phyloP scores from a whole-genome alignment of 2,797 vertebrate genomes.

The Myotis daubentonii region DNA sequence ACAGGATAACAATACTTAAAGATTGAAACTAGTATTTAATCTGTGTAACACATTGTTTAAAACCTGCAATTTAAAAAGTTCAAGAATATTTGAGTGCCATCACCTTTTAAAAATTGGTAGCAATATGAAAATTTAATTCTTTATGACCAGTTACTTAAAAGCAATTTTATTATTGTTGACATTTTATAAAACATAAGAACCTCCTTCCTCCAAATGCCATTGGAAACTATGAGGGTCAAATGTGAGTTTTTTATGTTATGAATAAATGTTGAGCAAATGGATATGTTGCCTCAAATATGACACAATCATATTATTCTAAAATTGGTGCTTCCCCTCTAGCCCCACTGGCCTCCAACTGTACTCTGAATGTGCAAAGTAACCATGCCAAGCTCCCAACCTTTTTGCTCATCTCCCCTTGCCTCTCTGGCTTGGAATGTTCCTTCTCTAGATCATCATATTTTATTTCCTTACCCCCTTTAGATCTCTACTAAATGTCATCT shows the following conservation, averaged over 20 bases:
- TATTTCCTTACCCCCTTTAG: background rate
- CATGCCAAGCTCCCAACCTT: background rate
- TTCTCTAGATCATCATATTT: background rate
- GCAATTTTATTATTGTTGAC: background rate
- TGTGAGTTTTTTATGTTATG: background rate
- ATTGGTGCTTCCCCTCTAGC: background rate
- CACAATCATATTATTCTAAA: background rate
- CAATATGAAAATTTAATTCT: slow-evolving; percentile 31
- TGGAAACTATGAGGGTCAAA: background rate
- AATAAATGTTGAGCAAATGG: background rate
- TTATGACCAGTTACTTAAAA: slow-evolving; percentile 2
- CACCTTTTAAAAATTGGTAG: slow-evolving; percentile 43
- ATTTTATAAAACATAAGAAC: slow-evolving; percentile 42
- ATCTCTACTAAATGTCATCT: slow-evolving; percentile 2
- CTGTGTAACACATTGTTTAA: slow-evolving; percentile 42
- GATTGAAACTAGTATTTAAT: slow-evolving; percentile 56
- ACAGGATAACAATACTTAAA: slow-evolving; percentile 64
- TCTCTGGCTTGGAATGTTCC: background rate
- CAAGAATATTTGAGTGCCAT: slow-evolving; percentile 27
- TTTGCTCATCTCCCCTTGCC: background rate
- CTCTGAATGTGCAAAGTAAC: background rate
- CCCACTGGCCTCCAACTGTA: background rate
- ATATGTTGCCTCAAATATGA: background rate
- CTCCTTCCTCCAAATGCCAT: background rate
- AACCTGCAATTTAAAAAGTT: slow-evolving; percentile 50